Percentiles rank a stretch among this genome's conserved stretches.
Evolutionary conservation across 2,797 vertebrate species (phyloP).

Genomic region (Siniperca scherzeri): DNA sequence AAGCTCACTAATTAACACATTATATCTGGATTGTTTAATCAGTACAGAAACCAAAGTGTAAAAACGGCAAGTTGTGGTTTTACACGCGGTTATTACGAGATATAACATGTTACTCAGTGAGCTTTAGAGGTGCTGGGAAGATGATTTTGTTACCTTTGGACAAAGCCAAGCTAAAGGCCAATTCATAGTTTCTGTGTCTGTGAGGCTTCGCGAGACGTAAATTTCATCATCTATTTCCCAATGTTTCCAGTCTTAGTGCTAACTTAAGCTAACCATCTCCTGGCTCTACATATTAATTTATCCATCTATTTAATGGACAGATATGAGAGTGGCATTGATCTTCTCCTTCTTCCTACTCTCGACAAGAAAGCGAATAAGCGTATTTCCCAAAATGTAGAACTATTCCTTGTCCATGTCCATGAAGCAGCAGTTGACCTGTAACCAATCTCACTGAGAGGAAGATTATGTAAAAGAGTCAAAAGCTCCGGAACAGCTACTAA

Average conservation of each 20-base stretch:
- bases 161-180: background rate
- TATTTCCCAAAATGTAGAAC: background rate
- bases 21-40: background rate
- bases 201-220: background rate
- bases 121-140: constrained; percentile 8
- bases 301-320: background rate
- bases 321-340: background rate
- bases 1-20: constrained; percentile 15
- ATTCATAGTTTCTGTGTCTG: background rate
- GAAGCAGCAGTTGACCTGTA: no score
- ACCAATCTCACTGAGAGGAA: background rate
- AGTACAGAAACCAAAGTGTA: constrained; percentile 3
- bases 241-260: background rate
- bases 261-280: background rate
- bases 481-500: background rate
- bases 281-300: background rate
- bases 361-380: background rate
- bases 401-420: background rate
- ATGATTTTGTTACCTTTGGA: background rate
- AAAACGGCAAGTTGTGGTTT: background rate
- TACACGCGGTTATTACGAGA: background rate
- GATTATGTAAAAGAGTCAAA: background rate
- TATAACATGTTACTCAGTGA: constrained; percentile 12
- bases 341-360: background rate
- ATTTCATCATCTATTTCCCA: background rate